Percentiles rank a stretch among this genome's conserved stretches.
Conservation (phyloP, 1,140 invertebrate genomes). For the Ceratosolen fusciceps region DNA sequence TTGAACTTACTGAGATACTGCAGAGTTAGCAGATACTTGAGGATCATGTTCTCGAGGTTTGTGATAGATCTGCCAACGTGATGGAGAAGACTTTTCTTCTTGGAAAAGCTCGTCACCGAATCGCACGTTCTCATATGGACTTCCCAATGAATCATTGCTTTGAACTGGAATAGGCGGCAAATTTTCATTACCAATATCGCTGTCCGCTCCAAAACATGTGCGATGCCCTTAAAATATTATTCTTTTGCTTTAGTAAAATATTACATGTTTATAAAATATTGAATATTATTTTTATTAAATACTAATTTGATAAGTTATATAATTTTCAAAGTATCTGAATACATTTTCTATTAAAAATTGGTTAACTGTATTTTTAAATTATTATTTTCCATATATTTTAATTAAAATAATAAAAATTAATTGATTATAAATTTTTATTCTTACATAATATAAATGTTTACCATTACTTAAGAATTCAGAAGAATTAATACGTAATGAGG, state of each 20-base stretch:
- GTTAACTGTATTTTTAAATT: no score
- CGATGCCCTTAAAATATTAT: constrained; percentile 60
- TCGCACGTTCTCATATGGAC: constrained; percentile 78
- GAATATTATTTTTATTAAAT: no score
- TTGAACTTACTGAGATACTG: constrained; percentile 74
- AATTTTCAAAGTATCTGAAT: no score
- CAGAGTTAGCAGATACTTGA: constrained; percentile 74
- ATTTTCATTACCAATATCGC: constrained; percentile 73
- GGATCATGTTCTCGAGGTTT: constrained; percentile 73
- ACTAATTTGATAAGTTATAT: no score
- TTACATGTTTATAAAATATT: background rate
- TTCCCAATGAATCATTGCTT: constrained; percentile 73
- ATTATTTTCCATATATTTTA: no score
- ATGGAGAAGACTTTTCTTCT: constrained; percentile 73
- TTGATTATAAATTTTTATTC: no score
- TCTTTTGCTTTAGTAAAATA: background rate
- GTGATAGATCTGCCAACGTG: constrained; percentile 75
- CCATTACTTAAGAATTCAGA: no score
- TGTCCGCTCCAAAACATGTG: constrained; percentile 69
- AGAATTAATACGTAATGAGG: no score
- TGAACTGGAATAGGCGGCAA: constrained; percentile 75
- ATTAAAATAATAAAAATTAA: no score
- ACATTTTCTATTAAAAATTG: no score
- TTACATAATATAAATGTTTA: no score
- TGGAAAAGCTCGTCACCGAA: constrained; percentile 72